Evolutionary conservation across 1,140 invertebrate species (phyloP), one percentile per base, ranked within the genome.

Genomic region (Bombus polaris): DNA sequence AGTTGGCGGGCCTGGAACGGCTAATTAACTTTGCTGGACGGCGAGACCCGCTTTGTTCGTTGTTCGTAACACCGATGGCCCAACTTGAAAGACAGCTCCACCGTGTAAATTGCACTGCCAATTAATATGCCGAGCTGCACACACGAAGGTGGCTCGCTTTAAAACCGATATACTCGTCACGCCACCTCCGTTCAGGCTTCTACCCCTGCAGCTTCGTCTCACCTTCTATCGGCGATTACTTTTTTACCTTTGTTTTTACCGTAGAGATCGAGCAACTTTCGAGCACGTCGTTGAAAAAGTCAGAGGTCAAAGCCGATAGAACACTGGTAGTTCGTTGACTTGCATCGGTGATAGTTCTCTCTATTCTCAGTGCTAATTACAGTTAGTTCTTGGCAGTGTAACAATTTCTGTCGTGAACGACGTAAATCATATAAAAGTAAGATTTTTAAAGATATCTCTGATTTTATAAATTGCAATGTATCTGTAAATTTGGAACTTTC

Each of bases 21-120:
- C 83, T 81, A 85, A 85, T 85, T 85, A 85, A 74, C 83, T 74
- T 74, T 57, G 42, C 71, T 2, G 57, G 71, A 32, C 65, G 35
- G 3, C 32, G 74, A n/a, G 35, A 57, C 42, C 22, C 77, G 62
- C 59, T 80, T 81, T 81, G 83, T 74, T n/a, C 77, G 22, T n/a
- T 12, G 47, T 42, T 75, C 18, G 47, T 53, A 53, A 53, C 47
- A 53, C 18, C 47, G 47, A 53, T 53, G 18, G n/a, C 9, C 8
- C n/a, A 18, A n/a, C 42, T 35, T 32, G 37, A 47, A 59, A 70
- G 32, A 4, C 42, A 12, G 44, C n/a, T 44, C 3, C 66, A 28
- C 4, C n/a, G 39, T 71, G 53, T 72, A 72, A 79, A 71, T 79
- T 59, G 32, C 44, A 28, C n/a, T 80, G 32, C 66, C 75, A 85